phyloP scores from a whole-genome alignment of 2,113 vertebrate genomes.

The Potamarius usumacintae region DNA sequence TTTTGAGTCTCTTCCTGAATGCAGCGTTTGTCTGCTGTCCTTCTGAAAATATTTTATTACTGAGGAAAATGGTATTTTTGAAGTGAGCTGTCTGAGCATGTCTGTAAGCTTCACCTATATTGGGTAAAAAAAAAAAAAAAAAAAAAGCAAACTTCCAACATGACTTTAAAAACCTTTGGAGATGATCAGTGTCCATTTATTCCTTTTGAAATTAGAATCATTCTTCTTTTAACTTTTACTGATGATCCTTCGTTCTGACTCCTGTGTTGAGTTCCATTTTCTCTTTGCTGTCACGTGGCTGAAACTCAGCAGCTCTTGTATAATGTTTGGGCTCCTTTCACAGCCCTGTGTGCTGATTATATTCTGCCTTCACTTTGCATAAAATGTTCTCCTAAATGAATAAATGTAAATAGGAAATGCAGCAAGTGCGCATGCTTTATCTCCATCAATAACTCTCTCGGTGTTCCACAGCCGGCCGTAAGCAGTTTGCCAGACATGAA shows the following conservation, averaged over 20 bases:
- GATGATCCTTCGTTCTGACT: background rate
- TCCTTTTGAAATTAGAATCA: background rate
- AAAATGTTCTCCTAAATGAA: background rate
- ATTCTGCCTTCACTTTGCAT: background rate
- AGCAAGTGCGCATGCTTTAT: background rate
- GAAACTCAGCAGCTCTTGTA: background rate
- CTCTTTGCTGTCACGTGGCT: background rate
- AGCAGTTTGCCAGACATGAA: constrained; percentile 96
- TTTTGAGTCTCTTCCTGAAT: background rate
- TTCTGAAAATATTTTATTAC: background rate
- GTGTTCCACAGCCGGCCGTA: constrained; percentile 79
- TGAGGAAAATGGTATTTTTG: background rate
- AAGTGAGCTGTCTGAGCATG: background rate
- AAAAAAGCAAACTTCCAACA: background rate
- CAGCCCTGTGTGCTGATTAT: background rate
- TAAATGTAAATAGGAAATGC: background rate
- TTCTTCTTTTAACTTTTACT: background rate
- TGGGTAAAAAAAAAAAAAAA: background rate
- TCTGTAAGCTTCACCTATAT: background rate
- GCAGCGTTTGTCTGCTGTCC: background rate
- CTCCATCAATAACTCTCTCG: background rate
- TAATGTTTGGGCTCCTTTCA: background rate
- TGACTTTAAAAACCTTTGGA: background rate
- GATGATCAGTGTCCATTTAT: background rate
- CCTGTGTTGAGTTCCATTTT: background rate